Conservation (phyloP, 1,140 invertebrate genomes). For the Calosoma granatense region DNA sequence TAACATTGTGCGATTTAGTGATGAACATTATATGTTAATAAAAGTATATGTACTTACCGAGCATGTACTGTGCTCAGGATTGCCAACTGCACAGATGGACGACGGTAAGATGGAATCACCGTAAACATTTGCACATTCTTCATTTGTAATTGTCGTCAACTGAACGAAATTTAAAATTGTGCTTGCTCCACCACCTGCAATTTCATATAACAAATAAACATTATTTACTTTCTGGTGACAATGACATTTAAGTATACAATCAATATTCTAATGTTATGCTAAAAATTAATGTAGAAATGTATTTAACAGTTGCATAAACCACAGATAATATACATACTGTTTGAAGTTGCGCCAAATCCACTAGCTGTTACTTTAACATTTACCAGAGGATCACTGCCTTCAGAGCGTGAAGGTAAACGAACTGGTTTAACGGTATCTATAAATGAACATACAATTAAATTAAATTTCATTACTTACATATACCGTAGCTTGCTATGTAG, state of each 20-base stretch:
- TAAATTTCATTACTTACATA: neutral
- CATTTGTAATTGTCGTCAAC: constrained; percentile 19
- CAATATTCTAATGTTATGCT: too few species aligned
- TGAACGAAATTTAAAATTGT: constrained; percentile 20
- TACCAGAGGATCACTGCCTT: constrained; percentile 3
- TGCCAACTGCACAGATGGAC: constrained; percentile 20
- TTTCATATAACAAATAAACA: too few species aligned
- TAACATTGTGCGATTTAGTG: too few species aligned
- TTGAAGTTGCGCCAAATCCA: constrained; percentile 22
- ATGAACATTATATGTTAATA: too few species aligned
- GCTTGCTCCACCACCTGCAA: constrained; percentile 15
- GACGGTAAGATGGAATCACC: constrained; percentile 15
- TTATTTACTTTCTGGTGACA: too few species aligned
- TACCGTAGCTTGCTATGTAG: too few species aligned
- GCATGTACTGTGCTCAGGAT: constrained; percentile 19
- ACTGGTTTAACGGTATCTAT: constrained; percentile 17
- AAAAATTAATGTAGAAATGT: too few species aligned
- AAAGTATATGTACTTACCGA: constrained; percentile 21
- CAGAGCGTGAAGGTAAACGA: neutral
- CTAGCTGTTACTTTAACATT: constrained; percentile 19
- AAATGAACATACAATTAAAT: constrained; percentile 10
- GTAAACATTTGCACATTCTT: constrained; percentile 15
- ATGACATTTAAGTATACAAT: too few species aligned
- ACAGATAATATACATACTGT: constrained; percentile 16
- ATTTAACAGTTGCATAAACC: too few species aligned